Percentiles rank a stretch among this genome's conserved stretches.
phyloP scores from a whole-genome alignment of 1,140 invertebrate genomes.

The Microvelia longipes region DNA sequence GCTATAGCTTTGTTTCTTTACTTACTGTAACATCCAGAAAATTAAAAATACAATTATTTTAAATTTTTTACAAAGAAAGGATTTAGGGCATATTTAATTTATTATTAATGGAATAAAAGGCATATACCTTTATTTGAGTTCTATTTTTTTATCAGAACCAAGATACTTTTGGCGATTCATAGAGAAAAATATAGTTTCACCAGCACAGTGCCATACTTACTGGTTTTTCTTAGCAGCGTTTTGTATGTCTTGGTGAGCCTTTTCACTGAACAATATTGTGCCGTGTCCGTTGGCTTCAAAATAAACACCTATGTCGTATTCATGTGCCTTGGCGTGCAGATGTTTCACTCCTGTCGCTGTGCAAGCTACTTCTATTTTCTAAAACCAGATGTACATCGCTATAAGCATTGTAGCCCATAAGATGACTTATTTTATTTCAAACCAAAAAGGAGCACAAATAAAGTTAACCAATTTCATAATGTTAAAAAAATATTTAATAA shows the following conservation, averaged over 20 bases:
- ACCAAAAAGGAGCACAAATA: no score
- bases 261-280: slow-evolving; percentile 65
- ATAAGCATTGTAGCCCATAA: no score
- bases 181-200: background rate
- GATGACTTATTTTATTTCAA: no score
- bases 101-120: background rate
- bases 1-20: no score
- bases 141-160: background rate
- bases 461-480: no score
- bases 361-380: slow-evolving; percentile 77
- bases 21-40: no score
- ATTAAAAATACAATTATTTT: no score
- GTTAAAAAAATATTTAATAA: no score
- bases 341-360: slow-evolving; percentile 95
- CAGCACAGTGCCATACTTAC: slow-evolving; percentile 2
- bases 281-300: slow-evolving; percentile 99
- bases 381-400: no score
- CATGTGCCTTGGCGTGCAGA: slow-evolving; percentile 77
- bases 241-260: slow-evolving; percentile 39
- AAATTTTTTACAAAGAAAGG: no score
- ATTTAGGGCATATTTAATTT: no score
- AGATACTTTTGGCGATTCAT: background rate
- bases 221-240: slow-evolving; percentile 24
- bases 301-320: slow-evolving; percentile 93
- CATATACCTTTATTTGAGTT: background rate